Evolutionary conservation across 1,140 invertebrate genomes (phyloP).

Genomic region (Reticulitermes speratus): DNA sequence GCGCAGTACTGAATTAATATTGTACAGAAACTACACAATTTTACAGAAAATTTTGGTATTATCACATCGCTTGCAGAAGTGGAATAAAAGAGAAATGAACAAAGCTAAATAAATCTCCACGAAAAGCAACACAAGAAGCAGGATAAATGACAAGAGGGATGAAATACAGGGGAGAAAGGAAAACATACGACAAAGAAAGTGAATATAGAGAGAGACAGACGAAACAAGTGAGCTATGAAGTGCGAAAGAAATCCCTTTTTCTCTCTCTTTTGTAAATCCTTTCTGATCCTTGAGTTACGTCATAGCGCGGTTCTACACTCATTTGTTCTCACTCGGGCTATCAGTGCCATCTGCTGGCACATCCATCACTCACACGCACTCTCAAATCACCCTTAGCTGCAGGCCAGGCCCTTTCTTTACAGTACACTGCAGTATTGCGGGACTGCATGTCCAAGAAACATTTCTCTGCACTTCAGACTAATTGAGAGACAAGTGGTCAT

Average conservation of each 20-base stretch:
- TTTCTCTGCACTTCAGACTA: too few relatives aligned
- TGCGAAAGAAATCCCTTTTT: background rate
- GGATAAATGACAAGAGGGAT: background rate
- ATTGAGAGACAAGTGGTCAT: too few relatives aligned
- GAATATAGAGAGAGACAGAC: too few relatives aligned
- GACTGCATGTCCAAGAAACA: background rate
- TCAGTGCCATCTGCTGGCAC: conserved; percentile 28
- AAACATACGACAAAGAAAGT: background rate
- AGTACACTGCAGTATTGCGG: background rate
- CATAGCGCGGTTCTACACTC: background rate
- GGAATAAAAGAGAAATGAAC: too few relatives aligned
- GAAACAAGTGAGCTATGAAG: conserved; percentile 14
- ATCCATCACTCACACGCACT: conserved; percentile 27
- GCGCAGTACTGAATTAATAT: too few relatives aligned
- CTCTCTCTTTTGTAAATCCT: background rate
- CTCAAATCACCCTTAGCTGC: background rate
- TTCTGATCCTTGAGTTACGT: conserved; percentile 19
- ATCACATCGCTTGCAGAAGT: too few relatives aligned
- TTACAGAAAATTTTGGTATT: too few relatives aligned
- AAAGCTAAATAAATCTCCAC: too few relatives aligned
- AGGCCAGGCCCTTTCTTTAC: background rate
- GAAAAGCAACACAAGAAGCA: too few relatives aligned
- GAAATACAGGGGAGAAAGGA: background rate
- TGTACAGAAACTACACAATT: too few relatives aligned
- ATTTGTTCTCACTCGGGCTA: conserved; percentile 27